Base-by-base conservation (phyloP, 1,140 invertebrate genomes). In the Pteromalus puparum region DNA sequence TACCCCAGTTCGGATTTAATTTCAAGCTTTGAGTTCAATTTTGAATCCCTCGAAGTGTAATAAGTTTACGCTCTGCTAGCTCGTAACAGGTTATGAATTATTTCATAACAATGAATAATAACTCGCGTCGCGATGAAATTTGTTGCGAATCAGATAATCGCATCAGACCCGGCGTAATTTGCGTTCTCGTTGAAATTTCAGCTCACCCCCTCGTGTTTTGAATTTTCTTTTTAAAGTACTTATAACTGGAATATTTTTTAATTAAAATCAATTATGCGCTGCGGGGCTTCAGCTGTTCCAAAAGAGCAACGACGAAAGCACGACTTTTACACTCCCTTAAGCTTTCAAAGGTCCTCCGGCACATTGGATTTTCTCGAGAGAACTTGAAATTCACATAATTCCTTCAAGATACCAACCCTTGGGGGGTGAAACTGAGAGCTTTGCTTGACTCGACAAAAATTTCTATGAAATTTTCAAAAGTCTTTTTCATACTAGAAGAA, bases 231-330 rank as follows among this genome's bases (percentile, higher is more conserved):
- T 5, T 5, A 0, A 34, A 34, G 38, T 9, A 42, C 38, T 9
- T 9, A 42, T 42, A 42, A 42, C 38, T 42, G 38, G 9, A 42
- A 10, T 42, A 42, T 42, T n/a, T 53, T 53, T 61, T 61, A 61
- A 61, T 61, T 61, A 61, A 61, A 61, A 61, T 61, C 53, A 61
- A 61, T 61, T n/a, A n/a, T 61, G 53, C 53, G 53, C 53, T 61
- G 38, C 18, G 18, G 18, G 53, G 53, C 21, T 61, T 61, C 53
- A 18, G 53, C 18, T 61, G 10, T 42, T 6, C 21, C 18, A 9
- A 61, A 21, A 61, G 6, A 61, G 53, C 18, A 61, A 61, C 53
- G 53, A 61, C 18, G 18, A 1, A 7, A 61, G 53, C 53, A 21
- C 53, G 53, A n/a, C 21, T 61, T 61, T 61, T 61, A 61, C 53